These are phyloP conservation scores for Fregetta grallaria DNA, from an alignment of 2,113 vertebrate genomes.

Conservation along the genomic window DNA sequence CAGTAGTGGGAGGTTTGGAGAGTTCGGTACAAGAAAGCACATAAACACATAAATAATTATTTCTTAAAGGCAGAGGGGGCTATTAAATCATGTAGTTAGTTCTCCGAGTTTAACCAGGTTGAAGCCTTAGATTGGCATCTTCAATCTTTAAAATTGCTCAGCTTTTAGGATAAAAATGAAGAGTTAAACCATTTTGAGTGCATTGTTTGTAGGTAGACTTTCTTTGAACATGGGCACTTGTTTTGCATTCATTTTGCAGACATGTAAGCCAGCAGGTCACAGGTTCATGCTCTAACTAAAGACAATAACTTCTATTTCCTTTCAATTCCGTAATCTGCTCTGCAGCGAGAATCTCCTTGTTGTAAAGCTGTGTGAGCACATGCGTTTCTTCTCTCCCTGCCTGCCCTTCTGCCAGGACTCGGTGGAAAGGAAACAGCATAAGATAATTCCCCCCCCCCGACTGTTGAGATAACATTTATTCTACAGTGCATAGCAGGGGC, in stretches of 20 bases:
- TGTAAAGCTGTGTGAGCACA: neutral
- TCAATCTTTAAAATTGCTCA: neutral
- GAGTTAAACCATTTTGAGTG: neutral
- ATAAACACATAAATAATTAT: neutral
- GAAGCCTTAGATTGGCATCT: neutral
- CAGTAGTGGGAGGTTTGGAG: neutral
- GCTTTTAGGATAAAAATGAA: neutral
- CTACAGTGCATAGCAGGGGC: neutral
- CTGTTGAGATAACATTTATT: neutral
- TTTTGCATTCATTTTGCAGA: neutral
- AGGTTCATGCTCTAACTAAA: neutral
- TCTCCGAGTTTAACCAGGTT: neutral
- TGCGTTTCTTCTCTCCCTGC: neutral
- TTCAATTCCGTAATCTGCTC: neutral
- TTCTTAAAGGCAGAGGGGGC: neutral
- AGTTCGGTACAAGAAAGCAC: neutral
- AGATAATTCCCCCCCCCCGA: neutral
- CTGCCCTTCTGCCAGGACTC: neutral
- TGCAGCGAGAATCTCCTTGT: neutral
- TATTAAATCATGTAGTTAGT: neutral
- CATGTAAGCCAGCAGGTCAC: neutral
- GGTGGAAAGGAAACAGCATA: rapidly evolving
- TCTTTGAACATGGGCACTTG: neutral
- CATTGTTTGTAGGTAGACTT: neutral
- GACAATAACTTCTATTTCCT: neutral